phyloP scores from a whole-genome alignment of 2,888 invertebrate genomes.

The Latrodectus elegans region DNA sequence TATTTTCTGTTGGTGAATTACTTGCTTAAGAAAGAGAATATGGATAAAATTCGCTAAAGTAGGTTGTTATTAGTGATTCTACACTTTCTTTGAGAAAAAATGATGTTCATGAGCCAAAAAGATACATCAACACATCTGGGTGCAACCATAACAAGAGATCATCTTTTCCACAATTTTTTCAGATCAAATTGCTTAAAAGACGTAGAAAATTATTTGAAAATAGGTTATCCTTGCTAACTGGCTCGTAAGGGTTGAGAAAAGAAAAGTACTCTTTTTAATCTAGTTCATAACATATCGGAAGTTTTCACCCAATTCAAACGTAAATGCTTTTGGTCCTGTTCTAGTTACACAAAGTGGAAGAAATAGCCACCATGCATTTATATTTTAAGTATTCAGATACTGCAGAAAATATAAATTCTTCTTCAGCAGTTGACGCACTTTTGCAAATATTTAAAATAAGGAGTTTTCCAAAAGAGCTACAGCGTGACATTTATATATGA shows the following conservation, averaged over 20 bases:
- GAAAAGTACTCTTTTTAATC: conserved; percentile 24
- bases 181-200: conserved; percentile 30
- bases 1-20: neutral
- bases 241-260: conserved; percentile 22
- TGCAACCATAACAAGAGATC: conserved; percentile 25
- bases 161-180: conserved; percentile 6
- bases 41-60: neutral
- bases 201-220: neutral
- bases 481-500: conserved; percentile 14
- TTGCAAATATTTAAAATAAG: neutral
- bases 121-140: conserved; percentile 3
- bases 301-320: conserved; percentile 24
- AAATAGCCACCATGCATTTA: conserved; percentile 6
- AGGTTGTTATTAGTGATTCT: neutral
- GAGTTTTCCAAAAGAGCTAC: conserved; percentile 2
- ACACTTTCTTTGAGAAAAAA: too few species aligned
- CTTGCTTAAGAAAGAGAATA: neutral
- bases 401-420: neutral
- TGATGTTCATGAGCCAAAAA: neutral
- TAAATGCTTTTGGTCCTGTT: conserved; percentile 15
- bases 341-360: neutral
- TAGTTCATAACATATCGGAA: conserved; percentile 28
- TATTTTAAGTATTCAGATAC: neutral
- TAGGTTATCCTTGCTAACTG: conserved; percentile 26
- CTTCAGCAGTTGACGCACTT: conserved; percentile 8